A percentile compares a stretch with the other conserved stretches of the same genome.
phyloP scores from a whole-genome alignment of 2,113 vertebrate species.

The Indicator indicator region DNA sequence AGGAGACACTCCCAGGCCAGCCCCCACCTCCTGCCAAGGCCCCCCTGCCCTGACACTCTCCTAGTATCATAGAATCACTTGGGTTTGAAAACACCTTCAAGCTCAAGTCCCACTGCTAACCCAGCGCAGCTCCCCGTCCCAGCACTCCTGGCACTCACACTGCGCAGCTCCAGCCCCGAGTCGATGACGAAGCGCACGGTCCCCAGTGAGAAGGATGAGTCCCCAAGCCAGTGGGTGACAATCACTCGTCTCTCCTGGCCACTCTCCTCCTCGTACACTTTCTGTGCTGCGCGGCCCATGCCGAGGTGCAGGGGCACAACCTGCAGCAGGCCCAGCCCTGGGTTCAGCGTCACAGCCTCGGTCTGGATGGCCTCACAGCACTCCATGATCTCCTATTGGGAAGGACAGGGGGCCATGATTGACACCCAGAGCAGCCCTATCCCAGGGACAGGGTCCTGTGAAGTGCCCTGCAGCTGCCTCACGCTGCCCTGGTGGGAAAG shows the following conservation, averaged over 20 bases:
- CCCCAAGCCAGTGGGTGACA: constrained; percentile 84
- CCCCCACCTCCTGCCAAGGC: not conserved
- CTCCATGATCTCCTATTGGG: constrained; percentile 78
- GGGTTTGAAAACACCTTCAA: not conserved
- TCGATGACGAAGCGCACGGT: constrained; percentile 87
- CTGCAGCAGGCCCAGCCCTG: constrained; percentile 74
- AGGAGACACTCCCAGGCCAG: rapidly evolving
- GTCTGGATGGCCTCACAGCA: constrained; percentile 80
- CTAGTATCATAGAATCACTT: not conserved
- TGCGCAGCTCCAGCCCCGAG: constrained; percentile 89
- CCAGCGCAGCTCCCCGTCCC: rapidly evolving
- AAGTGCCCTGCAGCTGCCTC: rapidly evolving
- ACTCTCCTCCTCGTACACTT: constrained; percentile 78
- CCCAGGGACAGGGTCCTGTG: rapidly evolving
- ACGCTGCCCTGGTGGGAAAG: rapidly evolving
- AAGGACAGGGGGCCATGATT: not conserved
- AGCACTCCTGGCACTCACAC: constrained; percentile 75
- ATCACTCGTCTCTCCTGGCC: constrained; percentile 75
- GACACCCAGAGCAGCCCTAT: rapidly evolving
- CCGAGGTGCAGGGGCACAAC: constrained; percentile 82
- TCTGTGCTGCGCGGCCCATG: constrained; percentile 73
- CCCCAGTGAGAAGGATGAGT: constrained; percentile 88
- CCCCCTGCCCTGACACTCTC: not conserved
- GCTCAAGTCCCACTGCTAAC: not conserved
- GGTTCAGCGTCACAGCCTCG: constrained; percentile 75